Conservation (phyloP, 2,113 vertebrate genomes). For the Engraulis encrasicolus region DNA sequence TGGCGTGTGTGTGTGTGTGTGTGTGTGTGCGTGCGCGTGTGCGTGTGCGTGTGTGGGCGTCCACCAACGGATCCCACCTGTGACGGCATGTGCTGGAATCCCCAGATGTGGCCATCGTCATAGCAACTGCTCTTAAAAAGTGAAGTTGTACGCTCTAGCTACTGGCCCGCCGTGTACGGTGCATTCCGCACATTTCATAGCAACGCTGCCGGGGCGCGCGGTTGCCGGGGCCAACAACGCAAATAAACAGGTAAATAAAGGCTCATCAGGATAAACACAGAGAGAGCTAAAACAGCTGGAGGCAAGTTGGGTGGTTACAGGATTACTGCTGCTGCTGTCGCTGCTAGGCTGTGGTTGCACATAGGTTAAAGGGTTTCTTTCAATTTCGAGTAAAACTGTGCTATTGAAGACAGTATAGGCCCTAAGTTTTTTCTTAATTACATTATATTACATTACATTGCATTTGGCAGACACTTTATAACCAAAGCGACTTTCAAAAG, state of each 20-base stretch:
- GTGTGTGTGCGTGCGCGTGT: no score
- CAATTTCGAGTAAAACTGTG: no score
- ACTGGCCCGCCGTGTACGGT: not conserved
- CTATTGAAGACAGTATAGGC: no score
- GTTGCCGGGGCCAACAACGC: not conserved
- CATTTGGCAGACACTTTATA: no score
- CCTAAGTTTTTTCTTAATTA: no score
- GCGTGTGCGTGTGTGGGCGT: not conserved
- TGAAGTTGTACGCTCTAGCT: no score
- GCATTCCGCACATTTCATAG: not conserved
- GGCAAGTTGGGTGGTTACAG: not conserved
- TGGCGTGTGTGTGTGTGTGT: no score
- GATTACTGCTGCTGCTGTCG: no score
- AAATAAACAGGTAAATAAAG: conserved; percentile 5
- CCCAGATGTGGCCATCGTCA: not conserved
- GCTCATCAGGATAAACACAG: not conserved
- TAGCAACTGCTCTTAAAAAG: not conserved
- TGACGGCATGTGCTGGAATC: not conserved
- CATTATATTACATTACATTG: no score
- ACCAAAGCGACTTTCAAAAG: no score
- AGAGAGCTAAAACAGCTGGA: not conserved
- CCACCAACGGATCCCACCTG: not conserved
- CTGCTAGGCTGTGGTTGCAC: no score
- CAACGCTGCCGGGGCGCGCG: not conserved
- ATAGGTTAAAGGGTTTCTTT: no score